These are phyloP conservation scores for Anoplolepis gracilipes DNA, from an alignment of 1,140 invertebrate genomes.

Conservation along the genomic window DNA sequence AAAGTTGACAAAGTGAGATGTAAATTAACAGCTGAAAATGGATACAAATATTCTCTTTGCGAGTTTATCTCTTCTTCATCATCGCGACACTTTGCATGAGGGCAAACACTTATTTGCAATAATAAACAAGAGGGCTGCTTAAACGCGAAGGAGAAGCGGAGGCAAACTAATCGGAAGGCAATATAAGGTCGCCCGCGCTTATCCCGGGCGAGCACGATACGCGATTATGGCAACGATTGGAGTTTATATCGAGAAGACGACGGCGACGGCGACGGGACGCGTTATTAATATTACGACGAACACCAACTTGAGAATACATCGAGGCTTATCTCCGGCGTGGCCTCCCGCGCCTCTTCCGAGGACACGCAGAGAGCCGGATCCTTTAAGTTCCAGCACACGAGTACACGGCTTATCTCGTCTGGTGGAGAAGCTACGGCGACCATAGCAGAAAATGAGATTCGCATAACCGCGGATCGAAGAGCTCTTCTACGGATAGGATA, in stretches of 20 bases:
- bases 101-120: not conserved
- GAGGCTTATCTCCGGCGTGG: slow-evolving; percentile 62
- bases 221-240: slow-evolving; percentile 63
- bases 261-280: not conserved
- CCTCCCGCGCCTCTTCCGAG: slow-evolving; percentile 43
- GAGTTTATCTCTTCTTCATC: not conserved
- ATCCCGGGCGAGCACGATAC: not conserved
- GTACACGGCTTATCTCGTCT: slow-evolving; percentile 72
- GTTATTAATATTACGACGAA: slow-evolving; percentile 73
- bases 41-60: no score
- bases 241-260: slow-evolving; percentile 50
- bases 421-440: slow-evolving; percentile 69
- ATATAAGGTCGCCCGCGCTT: not conserved
- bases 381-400: slow-evolving; percentile 70
- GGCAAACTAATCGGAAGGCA: not conserved
- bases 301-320: slow-evolving; percentile 67
- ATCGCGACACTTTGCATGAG: not conserved
- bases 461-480: slow-evolving; percentile 64
- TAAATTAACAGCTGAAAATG: no score
- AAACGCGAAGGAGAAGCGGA: not conserved
- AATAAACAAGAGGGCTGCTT: slow-evolving; percentile 4
- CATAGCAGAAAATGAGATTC: slow-evolving; percentile 75
- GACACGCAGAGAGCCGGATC: slow-evolving; percentile 64
- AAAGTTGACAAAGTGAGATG: no score
- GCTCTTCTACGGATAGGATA: slow-evolving; percentile 64